Base-by-base conservation (phyloP, 1,140 invertebrate species). In the Bombus confusus region DNA sequence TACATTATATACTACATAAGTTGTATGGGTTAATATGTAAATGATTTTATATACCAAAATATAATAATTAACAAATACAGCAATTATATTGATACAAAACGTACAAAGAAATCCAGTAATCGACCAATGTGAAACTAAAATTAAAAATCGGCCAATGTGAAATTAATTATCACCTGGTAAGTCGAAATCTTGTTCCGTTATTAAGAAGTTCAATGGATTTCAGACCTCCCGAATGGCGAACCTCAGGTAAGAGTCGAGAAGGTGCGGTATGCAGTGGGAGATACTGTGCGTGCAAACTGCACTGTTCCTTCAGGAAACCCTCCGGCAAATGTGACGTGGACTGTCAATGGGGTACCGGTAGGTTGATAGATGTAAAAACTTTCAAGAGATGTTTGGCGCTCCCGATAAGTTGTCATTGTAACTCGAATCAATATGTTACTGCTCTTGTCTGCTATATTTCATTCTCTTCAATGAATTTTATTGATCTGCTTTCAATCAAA, bases 261-360 rank as follows among this genome's bases (percentile, higher is more conserved):
- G 91, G 95, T 95, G 83, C 96, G 96, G 92, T 97, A 98, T 91
- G 96, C 97, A 25, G 96, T 97, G 31, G 97, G 97, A 12, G 97
- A 98, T 91, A 96, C 96, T 86, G 95, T 98, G 64, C 95, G 96
- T 86, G 97, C 96, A 34, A 98, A 97, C 94, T 98, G 97, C 93
- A 96, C 96, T 34, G 96, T 97, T 43, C 96, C 97, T 52, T 96
- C 97, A 12, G 96, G 97, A 31, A 96, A 96, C 91, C 97, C 97
- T 34, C 96, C 97, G 4, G 97, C 97, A 31, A 98, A 98, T 94
- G 95, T 98, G 80, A 97, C 97, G 68, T 98, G 97, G 97, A 96
- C 96, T 76, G 96, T 98, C 89, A 98, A 98, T 93, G 97, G 96
- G 90, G 96, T 96, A 94, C 96, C 96, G 96, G 98, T 98, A 96